Evolutionary conservation across 1,140 invertebrate species (phyloP), one percentile per base, ranked within the genome.

Genomic region (Megalonaias nervosa): DNA sequence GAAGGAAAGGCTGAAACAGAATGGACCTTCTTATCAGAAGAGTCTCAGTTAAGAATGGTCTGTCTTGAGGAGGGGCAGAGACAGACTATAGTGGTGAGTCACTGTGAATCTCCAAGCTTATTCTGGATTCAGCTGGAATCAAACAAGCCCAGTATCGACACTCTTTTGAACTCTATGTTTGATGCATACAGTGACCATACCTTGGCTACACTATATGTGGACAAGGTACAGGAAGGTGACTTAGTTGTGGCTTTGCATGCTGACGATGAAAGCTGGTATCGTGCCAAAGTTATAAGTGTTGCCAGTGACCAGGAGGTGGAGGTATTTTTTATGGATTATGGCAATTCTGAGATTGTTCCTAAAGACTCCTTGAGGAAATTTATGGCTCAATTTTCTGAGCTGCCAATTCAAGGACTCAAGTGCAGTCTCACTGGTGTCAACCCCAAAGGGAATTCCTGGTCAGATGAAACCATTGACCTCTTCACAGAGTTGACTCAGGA

Each of bases 201-300:
- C 59, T 77, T 77, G 31, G 69, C n/a, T 5, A 61, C 65, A 26
- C 48, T 80, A 11, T 64, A n/a, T 56, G 48, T 80, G 12, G 64
- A 68, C n/a, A 67, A 38, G 61, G 66, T 76, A 72, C 60, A 56
- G 38, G 61, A 74, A 23, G 73, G 76, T 64, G 59, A 71, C 66
- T 11, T 82, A 94, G 0, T 96, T 84, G 91, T 94, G 48, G 95
- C 95, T 0, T 91, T 93, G 74, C 95, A 94, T 84, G 93, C 93
- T 0, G 93, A 94, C 1, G 94, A 96, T 85, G 93, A 94, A 58
- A 85, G 90, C 1, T 97, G 95, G 95, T 97, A 96, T 84, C 91
- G 96, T 72, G 95, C 95, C 1, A 92, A 94, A 81, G 94, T 96
- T 16, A 88, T 95, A 0, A 94, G 95, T n/a, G 92, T 92, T 9